A percentile compares a stretch with the other conserved stretches of the same genome.
phyloP scores from a whole-genome alignment of 2,888 invertebrate species.

The Rapana venosa region DNA sequence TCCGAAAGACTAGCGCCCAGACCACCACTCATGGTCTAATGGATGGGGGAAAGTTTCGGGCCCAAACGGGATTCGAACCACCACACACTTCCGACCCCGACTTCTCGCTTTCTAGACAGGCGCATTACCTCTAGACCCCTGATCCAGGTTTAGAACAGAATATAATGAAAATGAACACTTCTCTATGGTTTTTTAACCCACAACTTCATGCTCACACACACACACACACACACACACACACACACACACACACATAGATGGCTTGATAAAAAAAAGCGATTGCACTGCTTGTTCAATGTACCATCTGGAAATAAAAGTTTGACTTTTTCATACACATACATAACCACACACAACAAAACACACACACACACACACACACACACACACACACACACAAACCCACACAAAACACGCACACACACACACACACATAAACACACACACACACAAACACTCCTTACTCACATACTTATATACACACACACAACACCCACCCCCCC shows the following conservation, averaged over 20 bases:
- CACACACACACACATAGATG: constrained; percentile 11
- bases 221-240: constrained; percentile 7
- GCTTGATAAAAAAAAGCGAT: neutral
- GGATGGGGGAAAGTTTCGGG: too few species aligned
- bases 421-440: neutral
- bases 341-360: neutral
- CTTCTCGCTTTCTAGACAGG: too few species aligned
- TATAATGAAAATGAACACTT: too few species aligned
- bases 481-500: neutral
- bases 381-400: neutral
- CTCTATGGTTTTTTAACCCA: neutral
- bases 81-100: too few species aligned
- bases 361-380: neutral
- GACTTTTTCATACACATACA: too few species aligned
- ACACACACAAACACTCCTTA: neutral
- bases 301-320: too few species aligned
- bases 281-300: too few species aligned
- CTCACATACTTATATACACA: neutral
- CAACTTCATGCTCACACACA: neutral
- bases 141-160: too few species aligned
- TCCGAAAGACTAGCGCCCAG: too few species aligned
- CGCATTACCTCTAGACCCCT: too few species aligned
- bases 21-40: too few species aligned
- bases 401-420: neutral
- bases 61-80: too few species aligned